Evolutionary conservation across 2,797 vertebrate species (phyloP).

Genomic region (Staurois parvus): DNA sequence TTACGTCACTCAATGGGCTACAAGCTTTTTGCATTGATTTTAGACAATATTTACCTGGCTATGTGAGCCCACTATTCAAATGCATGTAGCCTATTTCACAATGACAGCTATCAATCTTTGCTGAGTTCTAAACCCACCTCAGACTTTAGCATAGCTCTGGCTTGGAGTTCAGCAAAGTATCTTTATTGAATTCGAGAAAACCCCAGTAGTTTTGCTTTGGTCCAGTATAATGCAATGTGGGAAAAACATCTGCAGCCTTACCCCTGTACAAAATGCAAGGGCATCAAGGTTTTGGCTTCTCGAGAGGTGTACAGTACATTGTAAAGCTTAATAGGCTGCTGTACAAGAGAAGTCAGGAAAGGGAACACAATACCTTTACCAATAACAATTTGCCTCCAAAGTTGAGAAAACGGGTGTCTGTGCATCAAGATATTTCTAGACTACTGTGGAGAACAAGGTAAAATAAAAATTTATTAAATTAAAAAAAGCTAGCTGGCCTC

Average conservation of each 20-base stretch:
- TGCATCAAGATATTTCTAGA: slow-evolving; percentile 9
- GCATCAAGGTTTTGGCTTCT: slow-evolving; percentile 25
- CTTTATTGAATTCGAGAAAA: neutral
- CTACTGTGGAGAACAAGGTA: neutral
- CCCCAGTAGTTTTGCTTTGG: slow-evolving; percentile 47
- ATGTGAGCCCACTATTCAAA: slow-evolving; percentile 15
- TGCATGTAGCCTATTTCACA: neutral
- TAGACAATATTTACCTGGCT: slow-evolving; percentile 10
- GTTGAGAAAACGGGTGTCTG: slow-evolving; percentile 33
- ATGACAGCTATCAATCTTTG: neutral
- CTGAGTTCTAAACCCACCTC: slow-evolving; percentile 2
- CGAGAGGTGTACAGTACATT: slow-evolving; percentile 28
- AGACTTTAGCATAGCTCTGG: neutral
- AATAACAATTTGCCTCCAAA: slow-evolving; percentile 15
- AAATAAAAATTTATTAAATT: neutral
- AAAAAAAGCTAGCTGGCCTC: slow-evolving; percentile 1
- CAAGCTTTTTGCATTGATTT: slow-evolving; percentile 37
- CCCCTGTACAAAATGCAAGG: neutral
- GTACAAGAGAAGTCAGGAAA: slow-evolving; percentile 7
- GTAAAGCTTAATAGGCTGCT: slow-evolving; percentile 24
- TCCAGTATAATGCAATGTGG: slow-evolving; percentile 37
- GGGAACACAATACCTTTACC: slow-evolving; percentile 11
- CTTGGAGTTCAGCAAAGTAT: neutral
- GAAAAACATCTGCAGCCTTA: slow-evolving; percentile 1
- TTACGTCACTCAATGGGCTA: slow-evolving; percentile 28